Evolutionary conservation across 2,113 vertebrate species (phyloP), one percentile per base, ranked within the genome.

Genomic region (Ceyx melanurus): DNA sequence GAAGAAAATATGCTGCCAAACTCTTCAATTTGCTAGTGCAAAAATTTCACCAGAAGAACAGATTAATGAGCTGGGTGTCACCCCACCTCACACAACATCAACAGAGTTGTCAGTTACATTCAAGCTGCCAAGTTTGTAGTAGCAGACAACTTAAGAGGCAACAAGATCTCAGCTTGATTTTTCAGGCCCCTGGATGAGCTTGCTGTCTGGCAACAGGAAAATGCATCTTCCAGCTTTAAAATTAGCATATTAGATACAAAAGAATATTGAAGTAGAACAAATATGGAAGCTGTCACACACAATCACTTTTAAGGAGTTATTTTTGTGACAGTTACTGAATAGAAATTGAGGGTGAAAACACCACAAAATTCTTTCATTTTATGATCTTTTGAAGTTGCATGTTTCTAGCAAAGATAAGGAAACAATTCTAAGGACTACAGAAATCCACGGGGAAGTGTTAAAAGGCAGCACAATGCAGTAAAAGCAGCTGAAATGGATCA

Each of bases 231-330:
- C 51, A 66, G 57, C 20, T 88, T 84, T 60, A 71, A 81, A 94
- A 74, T 5, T 74, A 91, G 80, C 60, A 94, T 90, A 94, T 94
- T 94, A 86, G 79, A 88, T 81, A 90, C 68, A 88, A 96, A 95
- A 94, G 26, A 89, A 86, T 61, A 90, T 3, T 75, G 85, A 90
- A 89, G 60, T 71, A 88, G 76, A 95, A 95, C 65, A 88, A 86
- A 90, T 88, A 81, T 28, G 70, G 76, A 94, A 92, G 29, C n/a
- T 88, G 82, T 91, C 76, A 92, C 57, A 75, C 43, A 61, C 37
- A 62, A 64, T 86, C 7, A 43, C 50, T 88, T 92, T 72, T 65
- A 77, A 17, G 13, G 51, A 57, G 29, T 35, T 88, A 64, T 83
- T 93, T 94, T 86, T 90, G 37, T 64, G 40, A 75, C 53, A 81